Percentiles rank a stretch among this genome's conserved stretches.
These are phyloP conservation scores for Tridacna crocea DNA, from an alignment of 2,888 invertebrate genomes.

Conservation along the genomic window DNA sequence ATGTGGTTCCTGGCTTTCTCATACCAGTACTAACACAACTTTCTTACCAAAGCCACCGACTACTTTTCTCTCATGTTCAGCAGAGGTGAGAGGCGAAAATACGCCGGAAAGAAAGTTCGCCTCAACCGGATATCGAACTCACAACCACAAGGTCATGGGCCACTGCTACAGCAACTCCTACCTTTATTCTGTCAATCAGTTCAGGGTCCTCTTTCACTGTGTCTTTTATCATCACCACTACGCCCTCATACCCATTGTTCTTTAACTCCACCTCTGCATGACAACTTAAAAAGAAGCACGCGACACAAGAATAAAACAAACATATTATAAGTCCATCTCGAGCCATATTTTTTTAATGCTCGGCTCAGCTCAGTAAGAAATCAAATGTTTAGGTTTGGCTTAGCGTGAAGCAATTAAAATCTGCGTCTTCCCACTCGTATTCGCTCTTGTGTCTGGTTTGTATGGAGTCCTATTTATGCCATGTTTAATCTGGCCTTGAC, in stretches of 20 bases:
- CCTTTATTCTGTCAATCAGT: constrained; percentile 27
- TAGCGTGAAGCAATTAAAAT: constrained; percentile 17
- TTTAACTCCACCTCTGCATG: constrained; percentile 1
- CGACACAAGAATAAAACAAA: neutral
- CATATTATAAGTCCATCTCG: neutral
- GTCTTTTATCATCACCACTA: constrained; percentile 26
- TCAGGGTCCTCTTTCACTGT: constrained; percentile 20
- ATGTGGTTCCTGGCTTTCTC: too few relatives aligned
- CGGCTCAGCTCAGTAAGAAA: neutral
- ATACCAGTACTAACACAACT: too few relatives aligned
- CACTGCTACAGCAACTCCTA: neutral
- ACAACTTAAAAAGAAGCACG: neutral
- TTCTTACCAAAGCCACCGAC: too few relatives aligned
- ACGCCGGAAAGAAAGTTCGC: too few relatives aligned
- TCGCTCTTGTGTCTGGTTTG: neutral
- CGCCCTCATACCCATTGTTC: constrained; percentile 29
- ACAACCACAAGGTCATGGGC: too few relatives aligned
- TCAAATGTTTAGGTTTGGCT: constrained; percentile 5
- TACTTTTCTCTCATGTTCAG: too few relatives aligned
- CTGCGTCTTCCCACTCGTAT: neutral
- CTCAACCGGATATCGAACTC: too few relatives aligned
- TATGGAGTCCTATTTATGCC: neutral
- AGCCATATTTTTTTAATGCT: neutral
- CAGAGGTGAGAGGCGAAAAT: too few relatives aligned
- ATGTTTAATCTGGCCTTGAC: neutral